Conservation (phyloP, 2,888 invertebrate genomes). For the Dioctria rufipes region DNA sequence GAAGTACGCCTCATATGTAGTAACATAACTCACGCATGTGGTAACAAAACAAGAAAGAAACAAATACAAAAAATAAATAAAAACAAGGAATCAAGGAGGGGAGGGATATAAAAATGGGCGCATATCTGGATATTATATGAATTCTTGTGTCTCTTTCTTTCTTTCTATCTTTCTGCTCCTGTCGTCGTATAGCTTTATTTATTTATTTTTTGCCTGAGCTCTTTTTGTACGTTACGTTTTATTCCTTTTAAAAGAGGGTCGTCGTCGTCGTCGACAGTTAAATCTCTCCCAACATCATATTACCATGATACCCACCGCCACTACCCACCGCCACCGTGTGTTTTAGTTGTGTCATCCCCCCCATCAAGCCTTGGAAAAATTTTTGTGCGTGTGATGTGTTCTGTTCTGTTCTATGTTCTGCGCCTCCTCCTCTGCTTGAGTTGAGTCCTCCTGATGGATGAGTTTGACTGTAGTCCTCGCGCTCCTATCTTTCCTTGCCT, state of each 20-base stretch:
- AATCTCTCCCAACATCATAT: not conserved
- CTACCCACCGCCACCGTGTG: not conserved
- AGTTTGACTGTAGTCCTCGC: not conserved
- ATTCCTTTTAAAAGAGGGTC: slow-evolving; percentile 12
- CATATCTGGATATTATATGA: slow-evolving; percentile 6
- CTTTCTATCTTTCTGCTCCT: too few relatives aligned
- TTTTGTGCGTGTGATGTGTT: not conserved
- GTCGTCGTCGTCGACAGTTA: not conserved
- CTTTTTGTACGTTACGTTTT: slow-evolving; percentile 4
- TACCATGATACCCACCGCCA: not conserved
- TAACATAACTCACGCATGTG: not conserved
- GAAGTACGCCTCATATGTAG: not conserved
- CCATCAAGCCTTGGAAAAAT: slow-evolving; percentile 3
- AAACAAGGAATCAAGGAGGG: not conserved
- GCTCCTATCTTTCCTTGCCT: not conserved
- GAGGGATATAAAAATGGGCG: slow-evolving; percentile 12
- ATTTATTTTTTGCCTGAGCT: not conserved
- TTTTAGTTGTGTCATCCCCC: not conserved
- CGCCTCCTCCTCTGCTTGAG: not conserved
- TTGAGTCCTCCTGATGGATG: not conserved
- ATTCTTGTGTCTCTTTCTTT: not conserved
- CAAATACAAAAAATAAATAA: not conserved
- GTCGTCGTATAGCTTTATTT: too few relatives aligned
- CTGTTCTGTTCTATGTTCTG: not conserved
- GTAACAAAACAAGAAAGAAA: not conserved